Evolutionary conservation across 2,888 invertebrate genomes (phyloP), one percentile per base, ranked within the genome.

Genomic region (Ophioninae sp.): DNA sequence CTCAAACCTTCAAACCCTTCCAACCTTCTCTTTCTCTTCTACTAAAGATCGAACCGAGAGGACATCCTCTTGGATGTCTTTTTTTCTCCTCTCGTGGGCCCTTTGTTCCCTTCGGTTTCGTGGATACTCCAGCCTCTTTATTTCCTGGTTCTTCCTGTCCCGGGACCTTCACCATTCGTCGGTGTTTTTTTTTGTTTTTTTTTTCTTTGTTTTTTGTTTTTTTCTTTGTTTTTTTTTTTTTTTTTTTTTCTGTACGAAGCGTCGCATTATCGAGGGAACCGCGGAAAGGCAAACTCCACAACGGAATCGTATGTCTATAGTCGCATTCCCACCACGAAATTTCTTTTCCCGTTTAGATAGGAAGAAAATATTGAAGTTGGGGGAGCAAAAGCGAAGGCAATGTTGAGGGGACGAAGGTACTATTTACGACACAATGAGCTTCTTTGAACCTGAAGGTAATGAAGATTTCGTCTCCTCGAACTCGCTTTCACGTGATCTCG

Each of bases 361-460:
- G 64, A 64, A 85, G 84, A 84, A 85, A 84, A n/a, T n/a, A n/a
- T n/a, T n/a, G n/a, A n/a, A n/a, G 77, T 79, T 84, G 41, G 73
- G 63, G 51, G 58, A 30, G 64, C 22, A 63, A 84, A 82, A 85
- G 37, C 56, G 39, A 30, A 44, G 77, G 58, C 41, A 23, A 37
- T 41, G 22, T 51, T 1, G 56, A 75, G 41, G 51, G 71, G 71
- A 68, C 7, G 69, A 69, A 30, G 67, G 56, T 88, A 89, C 90
- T 88, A 89, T 90, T 91, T 90, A 88, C 82, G 89, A 87, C 86
- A 90, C 91, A 91, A 91, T 91, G 88, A 89, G 88, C 85, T 88
- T 88, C 88, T 89, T 91, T 90, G 87, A 89, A 87, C 87, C 89
- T 85, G 87, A 88, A 88, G 89, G 90, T 90, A 90, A 90, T 89